These are phyloP conservation scores for Zoanthus solanderi DNA, from an alignment of 92 coral and sea anemone genomes.

Conservation along the genomic window DNA sequence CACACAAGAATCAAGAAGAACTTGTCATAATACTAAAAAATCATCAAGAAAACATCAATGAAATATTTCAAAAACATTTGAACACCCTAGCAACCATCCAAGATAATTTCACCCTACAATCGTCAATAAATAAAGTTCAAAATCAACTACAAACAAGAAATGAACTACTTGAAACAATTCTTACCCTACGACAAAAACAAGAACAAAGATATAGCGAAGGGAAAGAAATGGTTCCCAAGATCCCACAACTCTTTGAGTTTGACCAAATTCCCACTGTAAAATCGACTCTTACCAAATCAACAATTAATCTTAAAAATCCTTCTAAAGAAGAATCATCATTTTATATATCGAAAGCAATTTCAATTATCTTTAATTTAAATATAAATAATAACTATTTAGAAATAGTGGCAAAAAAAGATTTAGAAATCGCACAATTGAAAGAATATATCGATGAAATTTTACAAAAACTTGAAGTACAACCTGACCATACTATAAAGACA, in stretches of 20 bases:
- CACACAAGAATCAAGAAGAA: background rate
- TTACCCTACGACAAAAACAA: background rate
- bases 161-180: background rate
- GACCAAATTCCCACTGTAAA: background rate
- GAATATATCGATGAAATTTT: background rate
- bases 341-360: background rate
- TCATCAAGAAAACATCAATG: background rate
- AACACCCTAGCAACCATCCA: background rate
- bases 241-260: background rate
- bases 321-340: background rate
- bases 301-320: background rate
- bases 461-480: background rate
- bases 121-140: background rate
- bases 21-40: background rate
- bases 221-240: background rate
- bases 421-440: background rate
- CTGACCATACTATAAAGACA: background rate
- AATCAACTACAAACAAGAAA: background rate
- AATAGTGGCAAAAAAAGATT: too few relatives aligned
- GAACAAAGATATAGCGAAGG: background rate
- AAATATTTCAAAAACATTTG: background rate
- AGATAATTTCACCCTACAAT: background rate
- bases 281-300: background rate
- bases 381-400: too few relatives aligned
- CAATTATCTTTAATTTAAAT: too few relatives aligned